phyloP scores from a whole-genome alignment of 2,888 invertebrate genomes.

The Caenorhabditis plicata region DNA sequence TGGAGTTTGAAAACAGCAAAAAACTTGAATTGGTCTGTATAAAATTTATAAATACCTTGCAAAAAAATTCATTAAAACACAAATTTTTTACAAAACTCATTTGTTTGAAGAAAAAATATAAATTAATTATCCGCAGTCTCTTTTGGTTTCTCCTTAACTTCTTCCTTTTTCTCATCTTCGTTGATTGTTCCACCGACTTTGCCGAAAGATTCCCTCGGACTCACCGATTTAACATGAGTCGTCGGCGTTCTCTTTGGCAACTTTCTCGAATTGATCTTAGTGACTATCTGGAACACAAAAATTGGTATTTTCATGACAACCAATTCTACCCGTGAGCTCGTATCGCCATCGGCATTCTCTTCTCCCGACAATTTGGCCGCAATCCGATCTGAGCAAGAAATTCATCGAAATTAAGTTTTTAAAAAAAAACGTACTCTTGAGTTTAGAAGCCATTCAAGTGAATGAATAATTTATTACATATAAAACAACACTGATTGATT shows the following conservation, averaged over 20 bases:
- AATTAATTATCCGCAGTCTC: no score
- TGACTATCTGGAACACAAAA: conserved; percentile 16
- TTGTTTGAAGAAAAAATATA: no score
- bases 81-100: no score
- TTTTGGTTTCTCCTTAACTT: no score
- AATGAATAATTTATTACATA: neutral
- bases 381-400: conserved; percentile 3
- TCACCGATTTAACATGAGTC: conserved; percentile 19
- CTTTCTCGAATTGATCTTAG: conserved; percentile 22
- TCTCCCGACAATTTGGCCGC: neutral
- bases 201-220: no score
- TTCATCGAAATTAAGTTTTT: neutral
- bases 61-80: no score
- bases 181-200: no score
- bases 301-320: neutral
- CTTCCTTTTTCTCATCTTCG: no score
- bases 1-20: no score
- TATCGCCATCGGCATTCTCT: neutral
- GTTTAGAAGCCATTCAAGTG: conserved; percentile 22
- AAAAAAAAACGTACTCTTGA: conserved; percentile 16
- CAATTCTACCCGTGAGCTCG: neutral
- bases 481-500: neutral
- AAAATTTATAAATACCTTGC: no score
- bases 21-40: no score
- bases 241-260: conserved; percentile 27